Conservation (phyloP, 2,888 invertebrate species). For the Drosophila aldrichi region DNA sequence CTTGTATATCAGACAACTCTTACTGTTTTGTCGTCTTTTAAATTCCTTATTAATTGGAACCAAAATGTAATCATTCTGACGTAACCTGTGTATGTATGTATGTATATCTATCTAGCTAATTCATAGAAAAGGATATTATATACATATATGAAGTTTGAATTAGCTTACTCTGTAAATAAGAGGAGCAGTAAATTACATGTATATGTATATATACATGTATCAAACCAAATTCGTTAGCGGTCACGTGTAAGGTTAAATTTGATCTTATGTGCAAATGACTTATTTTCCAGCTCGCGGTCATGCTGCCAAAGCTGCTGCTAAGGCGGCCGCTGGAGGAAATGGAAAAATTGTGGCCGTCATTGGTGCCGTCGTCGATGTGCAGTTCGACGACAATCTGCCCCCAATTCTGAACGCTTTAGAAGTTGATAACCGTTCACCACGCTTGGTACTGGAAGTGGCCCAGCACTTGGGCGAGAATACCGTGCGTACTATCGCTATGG, state of each 20-base stretch:
- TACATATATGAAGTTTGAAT: neutral
- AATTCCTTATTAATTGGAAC: neutral
- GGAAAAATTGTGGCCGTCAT: conserved; percentile 93
- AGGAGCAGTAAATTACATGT: neutral
- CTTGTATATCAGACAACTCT: neutral
- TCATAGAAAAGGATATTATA: neutral
- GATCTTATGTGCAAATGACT: no score
- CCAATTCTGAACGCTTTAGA: conserved; percentile 97
- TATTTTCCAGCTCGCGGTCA: conserved; percentile 70
- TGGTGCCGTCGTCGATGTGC: conserved; percentile 98
- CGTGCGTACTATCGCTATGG: conserved; percentile 97
- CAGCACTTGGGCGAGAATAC: conserved; percentile 96
- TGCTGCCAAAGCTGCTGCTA: conserved; percentile 80
- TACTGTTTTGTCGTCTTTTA: neutral
- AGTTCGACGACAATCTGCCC: conserved; percentile 95
- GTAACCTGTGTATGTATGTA: conserved; percentile 2
- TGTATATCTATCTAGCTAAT: no score
- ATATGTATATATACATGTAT: no score
- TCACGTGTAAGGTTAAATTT: neutral
- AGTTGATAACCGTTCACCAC: conserved; percentile 92
- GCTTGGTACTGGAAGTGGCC: conserved; percentile 91
- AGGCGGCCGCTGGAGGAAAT: conserved; percentile 71
- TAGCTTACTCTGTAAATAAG: neutral
- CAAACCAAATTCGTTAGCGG: neutral
- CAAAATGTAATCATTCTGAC: conserved; percentile 4